Base-by-base conservation (phyloP, 2,888 invertebrate genomes). In the Buathra laborator region DNA sequence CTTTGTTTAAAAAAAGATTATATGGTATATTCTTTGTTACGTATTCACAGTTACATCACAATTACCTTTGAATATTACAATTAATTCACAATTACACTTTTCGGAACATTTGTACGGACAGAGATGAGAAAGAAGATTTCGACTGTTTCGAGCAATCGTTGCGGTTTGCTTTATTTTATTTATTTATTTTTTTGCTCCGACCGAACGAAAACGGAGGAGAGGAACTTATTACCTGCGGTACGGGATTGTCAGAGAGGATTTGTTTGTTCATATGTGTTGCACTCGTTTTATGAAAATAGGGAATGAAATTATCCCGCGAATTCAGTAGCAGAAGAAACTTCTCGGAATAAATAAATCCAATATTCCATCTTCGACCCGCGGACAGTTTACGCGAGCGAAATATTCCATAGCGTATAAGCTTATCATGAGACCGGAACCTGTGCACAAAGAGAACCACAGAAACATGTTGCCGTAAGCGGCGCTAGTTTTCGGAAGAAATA, bases 321-420 rank as follows among this genome's bases (percentile, higher is more conserved):
- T 67, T 62, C 37, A 76, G 43, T 72, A 74, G 85, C 94, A 95
- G 19, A 88, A 88, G 94, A 94, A 94, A 44, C 95, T 94, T 87
- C 95, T 93, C 2, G 96, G 96, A 14, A 95, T 90, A 59, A 95
- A 89, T 75, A 94, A 93, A 89, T 95, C 95, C 59, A 92, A 70
- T 66, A 94, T 90, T 5, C 92, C 91, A 64, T 94, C 93, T 90
- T 94, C 82, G 53, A 87, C 81, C 4, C 94, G 94, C 0, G 96
- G 96, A 90, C 97, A 97, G 93, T 98, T 97, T 77, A 94, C 94
- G 66, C 98, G 95, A 0, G 98, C 97, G 92, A 96, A 98, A 94
- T 96, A 97, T 94, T 99, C 99, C 95, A 98, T 96, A 32, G 96
- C 95, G 93, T 98, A 99, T 2, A 97, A 92, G 89, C 97, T 96